A percentile compares a stretch with the other conserved stretches of the same genome.
Evolutionary conservation across 2,888 invertebrate species (phyloP).

Genomic region (Drosophila helvetica): DNA sequence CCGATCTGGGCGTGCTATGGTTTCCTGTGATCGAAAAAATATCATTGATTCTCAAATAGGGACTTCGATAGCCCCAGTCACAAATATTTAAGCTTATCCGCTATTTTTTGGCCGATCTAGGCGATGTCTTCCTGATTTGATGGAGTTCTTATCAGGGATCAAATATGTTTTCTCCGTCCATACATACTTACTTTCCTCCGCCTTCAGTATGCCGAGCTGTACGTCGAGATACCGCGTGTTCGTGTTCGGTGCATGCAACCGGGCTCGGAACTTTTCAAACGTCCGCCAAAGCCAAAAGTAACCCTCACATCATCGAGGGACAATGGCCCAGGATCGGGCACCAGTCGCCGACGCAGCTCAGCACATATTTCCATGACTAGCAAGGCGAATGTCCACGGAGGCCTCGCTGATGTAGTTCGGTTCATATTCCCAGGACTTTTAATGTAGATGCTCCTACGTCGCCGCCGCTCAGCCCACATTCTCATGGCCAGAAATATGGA

Average conservation of each 20-base stretch:
- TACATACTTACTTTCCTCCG: too few species aligned
- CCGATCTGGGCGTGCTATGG: too few species aligned
- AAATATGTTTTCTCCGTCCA: too few species aligned
- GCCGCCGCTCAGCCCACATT: constrained; percentile 44
- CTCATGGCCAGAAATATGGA: neutral
- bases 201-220: too few species aligned
- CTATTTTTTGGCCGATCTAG: too few species aligned
- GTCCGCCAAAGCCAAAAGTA: constrained; percentile 61
- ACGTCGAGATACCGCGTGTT: too few species aligned
- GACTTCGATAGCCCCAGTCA: too few species aligned
- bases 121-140: too few species aligned
- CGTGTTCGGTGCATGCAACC: constrained; percentile 82
- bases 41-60: too few species aligned
- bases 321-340: constrained; percentile 29
- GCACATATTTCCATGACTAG: neutral
- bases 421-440: neutral
- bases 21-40: too few species aligned
- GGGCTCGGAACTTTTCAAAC: constrained; percentile 78
- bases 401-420: constrained; percentile 52
- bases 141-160: too few species aligned
- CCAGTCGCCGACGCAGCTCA: constrained; percentile 26
- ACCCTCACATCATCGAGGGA: constrained; percentile 58
- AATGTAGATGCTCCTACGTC: constrained; percentile 12
- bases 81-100: too few species aligned
- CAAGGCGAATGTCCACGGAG: constrained; percentile 1